Conservation (phyloP, 2,888 invertebrate genomes). For the Dryococelus australis region DNA sequence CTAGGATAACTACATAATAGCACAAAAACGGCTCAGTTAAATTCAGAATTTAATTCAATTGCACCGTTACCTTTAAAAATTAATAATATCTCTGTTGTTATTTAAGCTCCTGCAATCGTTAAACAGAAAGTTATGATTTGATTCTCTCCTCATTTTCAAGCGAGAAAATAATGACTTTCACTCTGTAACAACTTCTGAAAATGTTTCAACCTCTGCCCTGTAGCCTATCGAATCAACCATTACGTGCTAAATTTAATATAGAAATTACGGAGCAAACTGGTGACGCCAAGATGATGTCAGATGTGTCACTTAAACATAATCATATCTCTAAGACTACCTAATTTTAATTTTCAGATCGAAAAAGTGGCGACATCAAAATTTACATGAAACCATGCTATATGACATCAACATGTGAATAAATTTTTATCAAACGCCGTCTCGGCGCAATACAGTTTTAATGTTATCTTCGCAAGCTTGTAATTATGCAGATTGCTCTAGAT, state of each 20-base stretch:
- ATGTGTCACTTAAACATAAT: not conserved
- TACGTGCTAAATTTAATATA: not conserved
- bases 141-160: too few relatives aligned
- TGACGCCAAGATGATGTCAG: not conserved
- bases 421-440: not conserved
- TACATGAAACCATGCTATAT: not conserved
- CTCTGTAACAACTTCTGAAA: too few relatives aligned
- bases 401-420: not conserved
- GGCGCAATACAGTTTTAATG: not conserved
- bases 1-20: too few relatives aligned
- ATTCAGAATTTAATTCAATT: too few relatives aligned
- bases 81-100: too few relatives aligned
- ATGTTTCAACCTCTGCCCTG: too few relatives aligned
- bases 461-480: not conserved
- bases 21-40: too few relatives aligned
- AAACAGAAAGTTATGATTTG: too few relatives aligned
- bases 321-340: not conserved
- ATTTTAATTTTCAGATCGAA: not conserved
- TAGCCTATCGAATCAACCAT: not conserved
- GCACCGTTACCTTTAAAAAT: too few relatives aligned
- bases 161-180: too few relatives aligned
- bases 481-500: not conserved
- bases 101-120: too few relatives aligned
- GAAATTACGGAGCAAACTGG: not conserved
- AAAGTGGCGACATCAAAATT: not conserved